Percentiles rank a stretch among this genome's conserved stretches.
These are phyloP conservation scores for Limnephilus rhombicus DNA, from an alignment of 2,888 invertebrate species.

Conservation along the genomic window DNA sequence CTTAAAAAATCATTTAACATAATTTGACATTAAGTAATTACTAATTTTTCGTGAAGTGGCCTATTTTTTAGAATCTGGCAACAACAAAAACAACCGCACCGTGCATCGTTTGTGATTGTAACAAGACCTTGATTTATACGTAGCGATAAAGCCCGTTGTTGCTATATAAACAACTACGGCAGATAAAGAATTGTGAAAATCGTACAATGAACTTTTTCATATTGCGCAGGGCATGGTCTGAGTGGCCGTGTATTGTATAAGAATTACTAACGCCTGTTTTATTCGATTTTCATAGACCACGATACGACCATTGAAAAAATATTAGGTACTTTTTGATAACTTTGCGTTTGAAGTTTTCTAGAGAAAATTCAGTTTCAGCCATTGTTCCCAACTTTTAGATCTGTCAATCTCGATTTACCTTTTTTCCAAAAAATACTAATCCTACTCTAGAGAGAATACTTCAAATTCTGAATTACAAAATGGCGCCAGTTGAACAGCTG, in stretches of 20 bases:
- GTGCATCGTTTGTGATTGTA: not conserved
- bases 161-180: slow-evolving; percentile 9
- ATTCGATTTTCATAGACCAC: not conserved
- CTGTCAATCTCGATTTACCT: too few relatives aligned
- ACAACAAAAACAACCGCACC: not conserved
- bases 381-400: too few relatives aligned
- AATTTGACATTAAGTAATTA: not conserved
- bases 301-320: not conserved
- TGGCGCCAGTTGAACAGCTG: too few relatives aligned
- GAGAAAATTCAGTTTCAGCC: too few relatives aligned
- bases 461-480: too few relatives aligned
- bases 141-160: not conserved
- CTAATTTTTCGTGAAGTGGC: not conserved
- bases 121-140: not conserved
- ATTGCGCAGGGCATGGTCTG: slow-evolving; percentile 49
- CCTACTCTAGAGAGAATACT: too few relatives aligned
- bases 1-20: too few relatives aligned
- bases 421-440: too few relatives aligned
- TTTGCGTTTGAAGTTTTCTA: not conserved
- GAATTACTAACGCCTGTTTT: not conserved
- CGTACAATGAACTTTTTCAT: slow-evolving; percentile 43
- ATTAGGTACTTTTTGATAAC: not conserved
- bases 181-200: slow-evolving; percentile 36
- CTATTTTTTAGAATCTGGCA: not conserved
- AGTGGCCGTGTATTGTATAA: not conserved